These are phyloP conservation scores for Opisthograptis luteolata DNA, from an alignment of 2,888 invertebrate genomes.

Conservation along the genomic window DNA sequence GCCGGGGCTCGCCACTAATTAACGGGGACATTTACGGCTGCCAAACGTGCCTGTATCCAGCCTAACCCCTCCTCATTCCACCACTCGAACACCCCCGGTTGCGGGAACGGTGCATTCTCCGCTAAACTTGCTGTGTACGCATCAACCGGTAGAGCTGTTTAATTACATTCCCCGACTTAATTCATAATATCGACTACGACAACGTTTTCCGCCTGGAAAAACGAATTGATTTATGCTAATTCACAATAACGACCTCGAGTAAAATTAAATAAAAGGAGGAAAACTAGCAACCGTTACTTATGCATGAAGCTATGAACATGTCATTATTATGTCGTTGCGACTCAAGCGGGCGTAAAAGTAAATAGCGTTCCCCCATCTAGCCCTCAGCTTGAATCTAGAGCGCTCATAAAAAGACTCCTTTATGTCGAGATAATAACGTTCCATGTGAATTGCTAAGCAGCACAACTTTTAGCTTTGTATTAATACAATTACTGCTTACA, in stretches of 20 bases:
- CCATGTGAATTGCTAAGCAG: constrained; percentile 27
- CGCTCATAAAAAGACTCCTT: constrained; percentile 30
- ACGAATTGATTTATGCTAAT: not conserved
- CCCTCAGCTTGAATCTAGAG: constrained; percentile 32
- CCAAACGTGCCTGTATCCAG: constrained; percentile 67
- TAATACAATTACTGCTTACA: constrained; percentile 35
- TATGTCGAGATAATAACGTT: constrained; percentile 29
- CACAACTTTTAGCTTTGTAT: constrained; percentile 32
- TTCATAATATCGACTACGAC: constrained; percentile 5
- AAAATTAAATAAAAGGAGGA: constrained; percentile 1
- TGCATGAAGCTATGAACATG: constrained; percentile 43
- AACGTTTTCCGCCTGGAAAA: constrained; percentile 9
- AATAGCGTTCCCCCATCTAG: constrained; percentile 56
- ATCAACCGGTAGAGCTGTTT: constrained; percentile 39
- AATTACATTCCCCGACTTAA: constrained; percentile 37
- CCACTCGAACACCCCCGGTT: constrained; percentile 40
- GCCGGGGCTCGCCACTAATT: constrained; percentile 73
- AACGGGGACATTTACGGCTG: constrained; percentile 73
- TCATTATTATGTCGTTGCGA: constrained; percentile 60
- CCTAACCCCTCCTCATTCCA: constrained; percentile 44
- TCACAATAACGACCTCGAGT: not conserved
- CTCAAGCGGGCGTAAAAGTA: constrained; percentile 59
- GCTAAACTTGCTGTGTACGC: constrained; percentile 44
- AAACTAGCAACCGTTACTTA: constrained; percentile 33
- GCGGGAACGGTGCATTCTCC: constrained; percentile 43